Evolutionary conservation across 2,797 vertebrate genomes (phyloP).

Genomic region (Parauchenoglanis punctatus): DNA sequence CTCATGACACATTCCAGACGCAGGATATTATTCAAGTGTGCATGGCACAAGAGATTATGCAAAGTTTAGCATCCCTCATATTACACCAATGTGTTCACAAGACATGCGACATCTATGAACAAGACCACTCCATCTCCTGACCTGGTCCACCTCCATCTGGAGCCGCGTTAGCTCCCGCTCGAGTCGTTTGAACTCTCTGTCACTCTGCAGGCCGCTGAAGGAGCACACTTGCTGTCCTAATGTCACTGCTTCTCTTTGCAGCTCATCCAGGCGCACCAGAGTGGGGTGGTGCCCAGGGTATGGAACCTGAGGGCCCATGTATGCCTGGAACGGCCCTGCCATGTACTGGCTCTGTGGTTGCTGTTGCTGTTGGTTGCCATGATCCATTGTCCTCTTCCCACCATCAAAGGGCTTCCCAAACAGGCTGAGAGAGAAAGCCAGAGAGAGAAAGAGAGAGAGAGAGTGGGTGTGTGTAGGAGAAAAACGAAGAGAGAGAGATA

Average conservation of each 20-base stretch:
- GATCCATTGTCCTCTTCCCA: slow-evolving; percentile 84
- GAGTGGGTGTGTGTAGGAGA: slow-evolving; percentile 5
- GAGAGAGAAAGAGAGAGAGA: neutral
- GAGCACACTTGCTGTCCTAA: slow-evolving; percentile 86
- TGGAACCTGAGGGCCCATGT: slow-evolving; percentile 68
- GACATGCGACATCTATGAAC: neutral
- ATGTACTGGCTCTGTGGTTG: slow-evolving; percentile 60
- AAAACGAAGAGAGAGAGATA: neutral
- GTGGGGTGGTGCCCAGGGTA: slow-evolving; percentile 85
- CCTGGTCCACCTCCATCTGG: slow-evolving; percentile 90
- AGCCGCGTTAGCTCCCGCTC: slow-evolving; percentile 88
- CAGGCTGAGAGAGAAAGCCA: slow-evolving; percentile 65
- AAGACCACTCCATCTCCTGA: slow-evolving; percentile 26
- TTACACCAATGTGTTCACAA: neutral
- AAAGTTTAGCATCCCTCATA: neutral
- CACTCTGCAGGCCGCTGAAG: slow-evolving; percentile 90
- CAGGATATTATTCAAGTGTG: neutral
- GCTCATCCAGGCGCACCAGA: slow-evolving; percentile 86
- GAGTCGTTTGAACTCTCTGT: slow-evolving; percentile 89
- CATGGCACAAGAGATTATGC: neutral
- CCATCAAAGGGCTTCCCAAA: slow-evolving; percentile 82
- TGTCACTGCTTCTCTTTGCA: slow-evolving; percentile 85
- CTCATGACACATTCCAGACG: neutral
- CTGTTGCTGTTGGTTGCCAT: slow-evolving; percentile 76
- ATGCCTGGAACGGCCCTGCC: slow-evolving; percentile 63